Conservation (phyloP, 2,797 vertebrate species). For the Dromococcyx pavoninus region DNA sequence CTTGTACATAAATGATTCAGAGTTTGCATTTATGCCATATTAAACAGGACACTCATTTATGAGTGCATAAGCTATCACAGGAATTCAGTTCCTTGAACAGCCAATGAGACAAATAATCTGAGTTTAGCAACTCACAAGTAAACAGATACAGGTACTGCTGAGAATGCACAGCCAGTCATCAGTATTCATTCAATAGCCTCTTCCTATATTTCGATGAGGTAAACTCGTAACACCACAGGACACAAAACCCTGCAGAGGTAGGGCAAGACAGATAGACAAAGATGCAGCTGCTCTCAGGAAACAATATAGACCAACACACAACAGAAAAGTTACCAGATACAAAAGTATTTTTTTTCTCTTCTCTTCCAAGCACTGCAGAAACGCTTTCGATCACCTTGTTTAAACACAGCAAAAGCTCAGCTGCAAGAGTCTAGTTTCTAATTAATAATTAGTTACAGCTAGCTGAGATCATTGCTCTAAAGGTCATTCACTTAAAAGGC, state of each 20-base stretch:
- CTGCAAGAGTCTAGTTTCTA: background rate
- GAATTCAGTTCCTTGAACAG: background rate
- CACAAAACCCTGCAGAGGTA: background rate
- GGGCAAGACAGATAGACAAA: background rate
- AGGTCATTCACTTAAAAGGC: background rate
- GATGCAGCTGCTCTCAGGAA: background rate
- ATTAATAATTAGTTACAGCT: background rate
- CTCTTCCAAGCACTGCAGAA: background rate
- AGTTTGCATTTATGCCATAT: background rate
- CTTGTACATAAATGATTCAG: background rate
- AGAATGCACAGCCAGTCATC: background rate
- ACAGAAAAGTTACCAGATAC: background rate
- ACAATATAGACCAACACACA: background rate
- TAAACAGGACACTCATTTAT: background rate
- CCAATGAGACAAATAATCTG: background rate
- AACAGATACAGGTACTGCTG: background rate
- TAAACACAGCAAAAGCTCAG: background rate
- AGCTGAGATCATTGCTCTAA: background rate
- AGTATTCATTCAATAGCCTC: background rate
- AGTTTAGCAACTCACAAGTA: background rate
- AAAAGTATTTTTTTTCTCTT: background rate
- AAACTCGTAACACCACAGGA: background rate
- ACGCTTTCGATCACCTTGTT: background rate
- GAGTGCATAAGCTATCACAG: background rate
- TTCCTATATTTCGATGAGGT: background rate